phyloP scores from a whole-genome alignment of 2,888 invertebrate genomes.

The Eupelmus urozonus region DNA sequence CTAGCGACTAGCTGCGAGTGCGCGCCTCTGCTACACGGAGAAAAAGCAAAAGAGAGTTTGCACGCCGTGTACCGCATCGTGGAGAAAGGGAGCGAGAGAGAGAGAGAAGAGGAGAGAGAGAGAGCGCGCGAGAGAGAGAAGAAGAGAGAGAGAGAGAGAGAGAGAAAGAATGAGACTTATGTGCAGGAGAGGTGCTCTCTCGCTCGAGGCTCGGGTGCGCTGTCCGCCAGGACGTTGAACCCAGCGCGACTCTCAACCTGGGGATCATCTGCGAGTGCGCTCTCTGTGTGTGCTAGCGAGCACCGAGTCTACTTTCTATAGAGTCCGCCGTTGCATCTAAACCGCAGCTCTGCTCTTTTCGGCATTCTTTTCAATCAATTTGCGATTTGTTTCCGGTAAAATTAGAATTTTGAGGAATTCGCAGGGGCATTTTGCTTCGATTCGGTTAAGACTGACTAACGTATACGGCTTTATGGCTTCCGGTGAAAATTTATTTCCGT shows the following conservation, averaged over 20 bases:
- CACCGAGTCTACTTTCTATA: no score
- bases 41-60: conserved; percentile 65
- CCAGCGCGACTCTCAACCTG: conserved; percentile 77
- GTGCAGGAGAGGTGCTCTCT: conserved; percentile 65
- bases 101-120: conserved; percentile 26
- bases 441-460: no score
- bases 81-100: conserved; percentile 63
- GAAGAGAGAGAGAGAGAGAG: conserved; percentile 63
- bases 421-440: no score
- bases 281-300: no score
- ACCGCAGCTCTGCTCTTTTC: no score
- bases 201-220: conserved; percentile 70
- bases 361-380: no score
- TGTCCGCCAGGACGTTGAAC: conserved; percentile 77
- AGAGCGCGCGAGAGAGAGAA: conserved; percentile 62
- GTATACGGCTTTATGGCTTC: no score
- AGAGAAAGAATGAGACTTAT: conserved; percentile 54
- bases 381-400: no score
- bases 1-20: conserved; percentile 46
- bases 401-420: no score
- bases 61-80: conserved; percentile 56
- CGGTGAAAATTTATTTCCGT: no score
- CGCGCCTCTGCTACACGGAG: no score
- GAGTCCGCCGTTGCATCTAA: no score
- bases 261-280: conserved; percentile 71